These are phyloP conservation scores for Prunella strophiata DNA, from an alignment of 2,797 vertebrate species.

Conservation along the genomic window DNA sequence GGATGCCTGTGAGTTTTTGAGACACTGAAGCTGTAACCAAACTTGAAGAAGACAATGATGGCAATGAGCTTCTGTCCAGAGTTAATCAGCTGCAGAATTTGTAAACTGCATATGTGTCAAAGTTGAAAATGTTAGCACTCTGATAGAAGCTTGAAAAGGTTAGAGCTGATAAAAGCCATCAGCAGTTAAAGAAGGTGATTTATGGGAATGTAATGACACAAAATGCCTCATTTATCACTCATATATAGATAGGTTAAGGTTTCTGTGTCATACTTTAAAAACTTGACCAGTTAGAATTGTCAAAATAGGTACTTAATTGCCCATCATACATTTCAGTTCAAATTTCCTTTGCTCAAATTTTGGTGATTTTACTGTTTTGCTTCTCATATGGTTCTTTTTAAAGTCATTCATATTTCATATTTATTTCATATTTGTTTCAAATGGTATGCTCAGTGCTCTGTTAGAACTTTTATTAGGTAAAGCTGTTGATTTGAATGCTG, in stretches of 20 bases:
- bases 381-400: constrained; percentile 76
- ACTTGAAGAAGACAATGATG: constrained; percentile 76
- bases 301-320: constrained; percentile 83
- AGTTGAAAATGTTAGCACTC: constrained; percentile 97
- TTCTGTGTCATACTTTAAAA: constrained; percentile 90
- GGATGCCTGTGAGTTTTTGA: constrained; percentile 59
- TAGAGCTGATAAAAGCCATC: constrained; percentile 99
- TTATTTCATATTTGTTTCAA: constrained; percentile 76
- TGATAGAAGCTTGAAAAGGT: constrained; percentile 99
- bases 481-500: constrained; percentile 58
- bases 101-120: constrained; percentile 95
- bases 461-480: constrained; percentile 76
- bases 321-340: constrained; percentile 78
- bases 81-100: constrained; percentile 97
- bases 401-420: constrained; percentile 73
- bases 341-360: constrained; percentile 76
- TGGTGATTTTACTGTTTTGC: constrained; percentile 66
- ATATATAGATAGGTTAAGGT: constrained; percentile 92
- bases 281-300: constrained; percentile 90
- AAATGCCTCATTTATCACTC: constrained; percentile 98
- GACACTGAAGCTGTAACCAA: constrained; percentile 70
- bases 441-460: constrained; percentile 52
- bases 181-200: constrained; percentile 95
- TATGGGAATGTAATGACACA: constrained; percentile 97
- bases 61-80: constrained; percentile 83